Percentiles rank a stretch among this genome's conserved stretches.
Evolutionary conservation across 2,888 invertebrate species (phyloP).

Genomic region (Buathra laborator): DNA sequence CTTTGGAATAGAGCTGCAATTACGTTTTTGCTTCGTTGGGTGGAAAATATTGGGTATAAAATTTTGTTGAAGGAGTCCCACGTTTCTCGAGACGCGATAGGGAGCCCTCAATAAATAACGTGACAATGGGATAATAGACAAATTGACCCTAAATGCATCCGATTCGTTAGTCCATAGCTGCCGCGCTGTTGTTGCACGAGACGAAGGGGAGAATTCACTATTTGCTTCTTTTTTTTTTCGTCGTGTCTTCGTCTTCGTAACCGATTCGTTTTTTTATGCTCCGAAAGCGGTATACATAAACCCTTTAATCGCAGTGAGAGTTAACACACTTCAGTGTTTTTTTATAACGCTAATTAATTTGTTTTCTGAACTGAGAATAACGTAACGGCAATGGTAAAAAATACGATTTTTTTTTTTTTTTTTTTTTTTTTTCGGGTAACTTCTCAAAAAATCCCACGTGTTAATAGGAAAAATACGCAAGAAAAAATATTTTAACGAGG

Average conservation of each 20-base stretch:
- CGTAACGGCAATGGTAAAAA: too few species aligned
- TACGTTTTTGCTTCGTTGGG: conserved; percentile 4
- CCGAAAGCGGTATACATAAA: background rate
- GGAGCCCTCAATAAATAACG: conserved; percentile 82
- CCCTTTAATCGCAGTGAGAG: background rate
- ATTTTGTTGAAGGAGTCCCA: conserved; percentile 70
- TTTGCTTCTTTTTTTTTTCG: conserved; percentile 17
- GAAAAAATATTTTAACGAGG: too few species aligned
- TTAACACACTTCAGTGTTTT: background rate
- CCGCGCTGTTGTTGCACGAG: conserved; percentile 20
- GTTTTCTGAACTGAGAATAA: too few species aligned
- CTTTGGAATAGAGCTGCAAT: conserved; percentile 10
- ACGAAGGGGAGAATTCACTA: conserved; percentile 38
- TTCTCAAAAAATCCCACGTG: too few species aligned
- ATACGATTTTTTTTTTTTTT: too few species aligned
- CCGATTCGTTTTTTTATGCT: conserved; percentile 13
- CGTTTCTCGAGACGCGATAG: conserved; percentile 67
- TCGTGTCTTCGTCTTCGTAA: conserved; percentile 12
- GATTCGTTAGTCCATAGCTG: conserved; percentile 79
- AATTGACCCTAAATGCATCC: conserved; percentile 83
- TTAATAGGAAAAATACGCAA: too few species aligned
- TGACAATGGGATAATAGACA: conserved; percentile 83
- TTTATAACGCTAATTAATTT: background rate
- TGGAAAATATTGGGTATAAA: conserved; percentile 3
- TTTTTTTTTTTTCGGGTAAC: too few species aligned